Conservation (phyloP, 2,797 vertebrate species). For the Vireo griseus region DNA sequence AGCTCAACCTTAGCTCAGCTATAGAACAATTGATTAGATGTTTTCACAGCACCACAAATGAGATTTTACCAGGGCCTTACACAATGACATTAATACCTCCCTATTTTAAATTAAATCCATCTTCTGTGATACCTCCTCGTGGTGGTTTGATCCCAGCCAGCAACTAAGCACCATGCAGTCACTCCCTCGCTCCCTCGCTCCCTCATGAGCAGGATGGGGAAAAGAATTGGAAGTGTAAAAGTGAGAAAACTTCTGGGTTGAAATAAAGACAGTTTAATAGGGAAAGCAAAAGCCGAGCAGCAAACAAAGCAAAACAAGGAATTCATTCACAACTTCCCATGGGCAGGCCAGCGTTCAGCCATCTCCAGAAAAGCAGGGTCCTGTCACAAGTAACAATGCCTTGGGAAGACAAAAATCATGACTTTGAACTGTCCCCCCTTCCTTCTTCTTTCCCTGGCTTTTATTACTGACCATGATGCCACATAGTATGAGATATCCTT, state of each 20-base stretch:
- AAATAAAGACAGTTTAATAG: neutral
- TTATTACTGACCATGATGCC: neutral
- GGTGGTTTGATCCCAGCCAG: neutral
- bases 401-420: neutral
- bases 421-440: neutral
- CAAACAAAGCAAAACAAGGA: neutral
- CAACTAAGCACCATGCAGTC: neutral
- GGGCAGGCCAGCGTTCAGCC: neutral
- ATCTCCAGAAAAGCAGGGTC: neutral
- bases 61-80: neutral
- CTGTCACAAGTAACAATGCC: fast-evolving
- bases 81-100: neutral
- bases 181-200: neutral
- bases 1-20: neutral
- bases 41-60: neutral
- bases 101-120: neutral
- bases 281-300: neutral
- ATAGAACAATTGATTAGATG: neutral
- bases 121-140: neutral
- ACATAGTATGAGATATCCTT: neutral
- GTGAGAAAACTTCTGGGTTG: neutral
- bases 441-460: neutral
- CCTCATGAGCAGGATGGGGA: neutral
- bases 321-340: neutral
- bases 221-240: neutral